Conservation (phyloP, 1,140 invertebrate genomes). For the Lepidurus arcticus region DNA sequence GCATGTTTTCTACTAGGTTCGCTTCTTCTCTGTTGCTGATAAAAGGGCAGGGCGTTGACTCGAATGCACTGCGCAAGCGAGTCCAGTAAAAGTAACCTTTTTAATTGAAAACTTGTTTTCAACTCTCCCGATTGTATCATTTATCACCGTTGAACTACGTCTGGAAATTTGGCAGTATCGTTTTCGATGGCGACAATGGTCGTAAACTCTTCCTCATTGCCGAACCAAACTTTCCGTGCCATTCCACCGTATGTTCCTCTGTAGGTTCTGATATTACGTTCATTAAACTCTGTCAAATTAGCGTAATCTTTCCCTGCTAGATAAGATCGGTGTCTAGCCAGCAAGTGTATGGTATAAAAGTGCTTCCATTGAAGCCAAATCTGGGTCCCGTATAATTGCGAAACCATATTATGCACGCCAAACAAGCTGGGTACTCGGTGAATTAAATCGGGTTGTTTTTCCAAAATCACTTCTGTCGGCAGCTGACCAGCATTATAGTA, state of each 20-base stretch:
- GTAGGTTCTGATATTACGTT: conserved; percentile 37
- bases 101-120: neutral
- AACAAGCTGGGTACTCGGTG: conserved; percentile 40
- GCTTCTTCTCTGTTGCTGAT: neutral
- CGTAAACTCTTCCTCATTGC: neutral
- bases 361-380: conserved; percentile 38
- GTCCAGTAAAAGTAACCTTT: neutral
- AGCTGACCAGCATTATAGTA: conserved; percentile 44
- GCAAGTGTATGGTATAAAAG: conserved; percentile 40
- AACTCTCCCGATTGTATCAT: no score
- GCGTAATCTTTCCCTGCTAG: neutral
- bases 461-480: conserved; percentile 40
- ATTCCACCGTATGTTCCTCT: conserved; percentile 40
- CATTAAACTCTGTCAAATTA: conserved; percentile 35
- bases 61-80: neutral
- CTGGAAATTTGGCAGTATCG: no score
- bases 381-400: neutral
- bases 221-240: conserved; percentile 32
- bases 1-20: neutral
- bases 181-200: no score
- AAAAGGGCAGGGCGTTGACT: neutral
- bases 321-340: conserved; percentile 38
- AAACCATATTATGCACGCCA: conserved; percentile 39
- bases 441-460: conserved; percentile 37
- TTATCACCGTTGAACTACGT: no score